Percentiles rank a stretch among this genome's conserved stretches.
Evolutionary conservation across 1,140 invertebrate genomes (phyloP).

Genomic region (Choristoneura fumiferana): DNA sequence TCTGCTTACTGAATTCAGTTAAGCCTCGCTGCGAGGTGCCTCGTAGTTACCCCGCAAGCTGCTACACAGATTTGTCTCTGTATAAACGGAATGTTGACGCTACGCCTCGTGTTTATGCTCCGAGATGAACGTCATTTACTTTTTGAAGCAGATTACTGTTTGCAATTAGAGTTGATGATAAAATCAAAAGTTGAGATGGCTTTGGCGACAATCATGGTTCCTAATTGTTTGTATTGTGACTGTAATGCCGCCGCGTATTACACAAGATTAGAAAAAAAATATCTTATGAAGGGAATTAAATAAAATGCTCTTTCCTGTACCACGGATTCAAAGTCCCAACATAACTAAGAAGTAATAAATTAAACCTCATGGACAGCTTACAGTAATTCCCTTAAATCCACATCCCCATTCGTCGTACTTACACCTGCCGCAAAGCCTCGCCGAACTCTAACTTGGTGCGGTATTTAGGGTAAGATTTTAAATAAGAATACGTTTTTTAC

Average conservation of each 20-base stretch:
- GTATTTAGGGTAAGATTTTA: constrained; percentile 6
- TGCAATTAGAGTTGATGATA: too few relatives aligned
- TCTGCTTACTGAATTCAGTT: constrained; percentile 18
- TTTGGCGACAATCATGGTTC: too few relatives aligned
- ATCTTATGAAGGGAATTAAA: too few relatives aligned
- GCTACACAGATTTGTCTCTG: constrained; percentile 16
- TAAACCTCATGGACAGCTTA: constrained; percentile 26
- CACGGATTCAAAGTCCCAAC: constrained; percentile 8
- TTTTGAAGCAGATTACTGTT: too few relatives aligned
- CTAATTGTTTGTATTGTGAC: too few relatives aligned
- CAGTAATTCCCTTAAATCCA: constrained; percentile 35
- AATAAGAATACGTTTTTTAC: constrained; percentile 22
- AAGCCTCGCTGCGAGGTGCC: constrained; percentile 12
- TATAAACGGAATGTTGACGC: constrained; percentile 5
- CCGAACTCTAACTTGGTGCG: not conserved
- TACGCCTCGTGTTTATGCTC: not conserved
- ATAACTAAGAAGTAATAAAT: constrained; percentile 30
- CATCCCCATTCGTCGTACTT: constrained; percentile 21
- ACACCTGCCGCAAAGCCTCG: constrained; percentile 28
- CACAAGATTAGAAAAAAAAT: too few relatives aligned
- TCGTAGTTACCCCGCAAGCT: constrained; percentile 10
- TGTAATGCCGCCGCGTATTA: too few relatives aligned
- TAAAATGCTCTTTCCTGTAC: too few relatives aligned
- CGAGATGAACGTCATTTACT: constrained; percentile 1
- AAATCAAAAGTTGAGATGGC: too few relatives aligned